A percentile compares a stretch with the other conserved stretches of the same genome.
phyloP scores from a whole-genome alignment of 2,797 vertebrate species.

The Triplophysa yarkandensis region DNA sequence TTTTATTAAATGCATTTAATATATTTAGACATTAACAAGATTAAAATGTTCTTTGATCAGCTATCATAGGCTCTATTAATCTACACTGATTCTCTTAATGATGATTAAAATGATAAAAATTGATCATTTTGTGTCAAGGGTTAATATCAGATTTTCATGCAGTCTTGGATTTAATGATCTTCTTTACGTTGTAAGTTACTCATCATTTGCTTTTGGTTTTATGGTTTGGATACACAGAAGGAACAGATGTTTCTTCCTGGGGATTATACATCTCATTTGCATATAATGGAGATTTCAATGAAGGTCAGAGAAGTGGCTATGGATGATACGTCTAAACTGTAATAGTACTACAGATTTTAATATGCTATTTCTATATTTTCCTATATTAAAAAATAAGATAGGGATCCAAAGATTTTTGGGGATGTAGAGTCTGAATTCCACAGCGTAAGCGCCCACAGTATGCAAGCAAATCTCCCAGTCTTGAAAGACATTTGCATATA shows the following conservation, averaged over 20 bases:
- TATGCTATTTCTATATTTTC: too few species aligned
- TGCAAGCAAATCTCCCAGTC: background rate
- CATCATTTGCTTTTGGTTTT: background rate
- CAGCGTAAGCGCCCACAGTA: conserved; percentile 9
- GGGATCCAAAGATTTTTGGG: too few species aligned
- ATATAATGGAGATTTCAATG: background rate
- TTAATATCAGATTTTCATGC: conserved; percentile 22
- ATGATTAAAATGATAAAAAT: conserved; percentile 35
- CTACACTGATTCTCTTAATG: conserved; percentile 18
- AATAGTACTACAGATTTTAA: too few species aligned
- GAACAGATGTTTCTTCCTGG: background rate
- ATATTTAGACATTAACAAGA: background rate
- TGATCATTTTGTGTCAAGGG: conserved; percentile 11
- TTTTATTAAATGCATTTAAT: background rate
- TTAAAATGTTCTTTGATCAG: conserved; percentile 11
- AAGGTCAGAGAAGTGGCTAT: background rate
- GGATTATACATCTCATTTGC: background rate
- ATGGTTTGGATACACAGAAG: background rate
- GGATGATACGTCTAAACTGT: too few species aligned
- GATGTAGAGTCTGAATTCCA: too few species aligned
- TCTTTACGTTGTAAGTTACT: background rate
- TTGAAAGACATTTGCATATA: background rate
- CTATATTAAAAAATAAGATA: too few species aligned
- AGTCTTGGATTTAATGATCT: conserved; percentile 8
- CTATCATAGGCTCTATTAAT: conserved; percentile 19